A percentile compares a stretch with the other conserved stretches of the same genome.
Evolutionary conservation across 2,888 invertebrate species (phyloP).

Genomic region (Atrina japonica): DNA sequence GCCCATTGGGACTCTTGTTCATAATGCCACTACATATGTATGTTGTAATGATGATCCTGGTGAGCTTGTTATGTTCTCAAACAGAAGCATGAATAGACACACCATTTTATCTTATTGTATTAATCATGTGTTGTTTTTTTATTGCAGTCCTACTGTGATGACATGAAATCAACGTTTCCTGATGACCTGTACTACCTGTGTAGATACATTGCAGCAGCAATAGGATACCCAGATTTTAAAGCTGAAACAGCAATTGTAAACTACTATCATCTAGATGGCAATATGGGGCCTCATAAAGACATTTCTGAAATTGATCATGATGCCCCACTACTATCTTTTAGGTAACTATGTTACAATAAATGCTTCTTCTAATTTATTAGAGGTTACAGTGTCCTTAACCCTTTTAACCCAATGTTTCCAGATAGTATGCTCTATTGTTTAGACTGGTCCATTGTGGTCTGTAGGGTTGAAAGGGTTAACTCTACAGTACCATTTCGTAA

Average conservation of each 20-base stretch:
- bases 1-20: no score
- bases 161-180: conserved; percentile 85
- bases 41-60: no score
- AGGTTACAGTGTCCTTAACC: not conserved
- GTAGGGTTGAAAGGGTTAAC: no score
- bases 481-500: no score
- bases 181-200: conserved; percentile 86
- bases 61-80: no score
- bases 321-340: conserved; percentile 95
- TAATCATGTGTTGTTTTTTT: conserved; percentile 21
- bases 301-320: conserved; percentile 92
- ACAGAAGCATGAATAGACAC: no score
- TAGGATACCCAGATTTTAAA: conserved; percentile 69
- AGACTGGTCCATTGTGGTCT: no score
- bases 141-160: conserved; percentile 72
- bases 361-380: not conserved
- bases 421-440: no score
- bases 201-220: conserved; percentile 82
- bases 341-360: no score
- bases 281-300: conserved; percentile 96
- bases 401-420: no score
- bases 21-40: no score
- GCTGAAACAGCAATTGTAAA: conserved; percentile 97
- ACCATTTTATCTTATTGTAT: no score
- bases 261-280: conserved; percentile 96